Evolutionary conservation across 2,888 invertebrate genomes (phyloP).

Genomic region (Netelia fuscicornis): DNA sequence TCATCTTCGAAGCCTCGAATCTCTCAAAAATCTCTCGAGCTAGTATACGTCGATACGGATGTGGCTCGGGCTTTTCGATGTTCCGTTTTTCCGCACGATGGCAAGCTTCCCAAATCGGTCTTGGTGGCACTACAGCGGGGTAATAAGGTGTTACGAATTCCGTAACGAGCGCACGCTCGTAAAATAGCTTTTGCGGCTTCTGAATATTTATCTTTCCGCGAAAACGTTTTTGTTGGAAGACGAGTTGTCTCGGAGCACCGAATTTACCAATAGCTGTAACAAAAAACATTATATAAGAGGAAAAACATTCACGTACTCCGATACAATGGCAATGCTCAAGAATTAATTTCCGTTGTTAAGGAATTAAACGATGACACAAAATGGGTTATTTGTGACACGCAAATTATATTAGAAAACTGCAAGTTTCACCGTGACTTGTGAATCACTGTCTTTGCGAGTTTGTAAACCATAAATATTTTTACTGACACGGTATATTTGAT

Average conservation of each 20-base stretch:
- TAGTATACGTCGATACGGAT: conserved; percentile 90
- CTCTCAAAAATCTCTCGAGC: conserved; percentile 90
- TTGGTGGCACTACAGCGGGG: conserved; percentile 82
- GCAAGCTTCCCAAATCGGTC: conserved; percentile 86
- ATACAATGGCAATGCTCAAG: background rate
- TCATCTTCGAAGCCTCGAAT: conserved; percentile 90
- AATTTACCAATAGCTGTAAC: conserved; percentile 78
- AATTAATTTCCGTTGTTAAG: background rate
- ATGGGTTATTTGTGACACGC: too few relatives aligned
- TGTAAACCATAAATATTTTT: too few relatives aligned
- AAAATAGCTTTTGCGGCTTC: conserved; percentile 90
- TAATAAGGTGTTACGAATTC: conserved; percentile 89
- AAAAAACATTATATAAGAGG: conserved; percentile 58
- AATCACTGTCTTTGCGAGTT: too few relatives aligned
- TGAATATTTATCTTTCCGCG: conserved; percentile 92
- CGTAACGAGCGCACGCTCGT: conserved; percentile 88
- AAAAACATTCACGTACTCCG: background rate
- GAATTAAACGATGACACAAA: too few relatives aligned
- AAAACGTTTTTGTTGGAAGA: conserved; percentile 87
- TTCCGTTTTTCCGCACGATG: conserved; percentile 72
- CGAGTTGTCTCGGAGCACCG: conserved; percentile 74
- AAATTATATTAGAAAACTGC: too few relatives aligned
- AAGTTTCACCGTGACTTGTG: too few relatives aligned
- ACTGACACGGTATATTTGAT: too few relatives aligned
- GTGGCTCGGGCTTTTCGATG: conserved; percentile 80